Evolutionary conservation across 2,888 invertebrate species (phyloP).

Genomic region (Carabus problematicus): DNA sequence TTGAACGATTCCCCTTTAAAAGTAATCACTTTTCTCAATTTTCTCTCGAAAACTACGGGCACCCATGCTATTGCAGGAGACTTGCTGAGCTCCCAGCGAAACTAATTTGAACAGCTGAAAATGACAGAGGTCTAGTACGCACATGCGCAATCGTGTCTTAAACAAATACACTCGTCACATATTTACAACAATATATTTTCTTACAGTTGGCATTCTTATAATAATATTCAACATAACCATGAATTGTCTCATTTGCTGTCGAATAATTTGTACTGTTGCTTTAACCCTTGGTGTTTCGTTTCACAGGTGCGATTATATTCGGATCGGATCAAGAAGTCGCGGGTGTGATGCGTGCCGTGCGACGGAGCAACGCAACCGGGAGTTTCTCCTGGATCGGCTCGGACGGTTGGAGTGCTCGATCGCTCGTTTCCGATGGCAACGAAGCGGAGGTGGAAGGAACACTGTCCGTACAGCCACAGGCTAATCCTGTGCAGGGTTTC

Average conservation of each 20-base stretch:
- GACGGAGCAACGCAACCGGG: conserved; percentile 85
- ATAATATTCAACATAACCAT: conserved; percentile 4
- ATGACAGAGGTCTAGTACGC: neutral
- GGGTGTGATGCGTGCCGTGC: conserved; percentile 92
- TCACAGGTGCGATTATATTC: conserved; percentile 89
- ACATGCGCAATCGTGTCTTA: neutral
- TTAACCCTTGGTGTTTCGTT: neutral
- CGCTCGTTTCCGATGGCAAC: conserved; percentile 85
- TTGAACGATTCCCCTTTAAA: neutral
- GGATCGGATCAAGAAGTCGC: conserved; percentile 97
- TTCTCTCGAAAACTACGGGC: neutral
- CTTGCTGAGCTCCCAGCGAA: neutral
- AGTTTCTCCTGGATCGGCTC: conserved; percentile 96
- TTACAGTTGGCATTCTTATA: neutral
- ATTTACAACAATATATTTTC: too few species aligned
- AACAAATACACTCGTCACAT: too few species aligned
- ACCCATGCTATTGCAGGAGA: too few species aligned
- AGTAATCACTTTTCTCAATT: conserved; percentile 12
- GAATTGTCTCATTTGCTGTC: neutral
- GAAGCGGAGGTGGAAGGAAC: conserved; percentile 94
- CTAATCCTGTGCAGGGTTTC: conserved; percentile 87
- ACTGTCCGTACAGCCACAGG: conserved; percentile 92
- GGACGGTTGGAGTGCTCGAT: conserved; percentile 94
- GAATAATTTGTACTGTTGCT: neutral
- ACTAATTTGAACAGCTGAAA: conserved; percentile 16